Percentiles rank a stretch among this genome's conserved stretches.
phyloP scores from a whole-genome alignment of 1,140 invertebrate genomes.

The Caenorhabditis tropicalis region DNA sequence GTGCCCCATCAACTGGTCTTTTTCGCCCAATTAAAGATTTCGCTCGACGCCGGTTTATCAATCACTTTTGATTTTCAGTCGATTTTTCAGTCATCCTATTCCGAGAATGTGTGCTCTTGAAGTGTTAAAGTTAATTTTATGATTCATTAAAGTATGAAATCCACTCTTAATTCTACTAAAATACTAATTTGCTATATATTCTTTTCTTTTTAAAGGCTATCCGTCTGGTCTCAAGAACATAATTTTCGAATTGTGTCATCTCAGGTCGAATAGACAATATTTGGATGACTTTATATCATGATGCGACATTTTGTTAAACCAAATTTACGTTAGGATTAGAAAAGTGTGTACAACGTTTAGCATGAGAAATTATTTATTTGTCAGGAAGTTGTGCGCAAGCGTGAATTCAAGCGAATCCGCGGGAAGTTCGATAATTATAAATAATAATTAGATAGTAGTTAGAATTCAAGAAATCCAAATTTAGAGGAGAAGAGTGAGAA shows the following conservation, averaged over 20 bases:
- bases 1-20: neutral
- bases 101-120: neutral
- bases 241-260: too few species aligned
- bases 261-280: too few species aligned
- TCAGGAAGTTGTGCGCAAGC: neutral
- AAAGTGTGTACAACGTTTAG: too few species aligned
- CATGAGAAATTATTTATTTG: neutral
- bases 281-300: too few species aligned
- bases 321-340: too few species aligned
- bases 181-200: neutral
- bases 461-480: neutral
- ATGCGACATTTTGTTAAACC: too few species aligned
- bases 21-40: conserved; percentile 15
- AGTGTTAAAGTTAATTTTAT: too few species aligned
- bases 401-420: neutral
- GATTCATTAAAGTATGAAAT: too few species aligned
- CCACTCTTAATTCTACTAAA: too few species aligned
- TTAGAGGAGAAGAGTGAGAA: neutral
- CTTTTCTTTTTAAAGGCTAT: neutral
- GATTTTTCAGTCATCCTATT: neutral
- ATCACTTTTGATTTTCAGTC: neutral
- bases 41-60: conserved; percentile 23
- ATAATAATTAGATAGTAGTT: neutral
- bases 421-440: neutral
- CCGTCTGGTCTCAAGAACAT: too few species aligned